A percentile compares a stretch with the other conserved stretches of the same genome.
phyloP scores from a whole-genome alignment of 35 echinoderm and acorn worm genomes.

The Strongylocentrotus purpuratus region DNA sequence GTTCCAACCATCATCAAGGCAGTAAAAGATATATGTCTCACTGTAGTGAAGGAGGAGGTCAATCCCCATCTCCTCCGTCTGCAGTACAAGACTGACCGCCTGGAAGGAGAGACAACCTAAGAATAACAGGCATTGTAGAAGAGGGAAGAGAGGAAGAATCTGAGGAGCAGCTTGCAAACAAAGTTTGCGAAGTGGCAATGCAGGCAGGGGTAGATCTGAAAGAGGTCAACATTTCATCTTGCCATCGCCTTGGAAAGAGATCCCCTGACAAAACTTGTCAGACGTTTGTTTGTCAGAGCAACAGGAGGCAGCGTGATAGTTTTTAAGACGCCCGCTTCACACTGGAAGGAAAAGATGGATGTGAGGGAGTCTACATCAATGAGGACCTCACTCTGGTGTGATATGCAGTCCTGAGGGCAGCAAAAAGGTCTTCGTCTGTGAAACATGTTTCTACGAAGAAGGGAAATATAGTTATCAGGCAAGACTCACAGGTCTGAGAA shows the following conservation, averaged over 20 bases:
- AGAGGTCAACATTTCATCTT: neutral
- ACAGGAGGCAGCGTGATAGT: neutral
- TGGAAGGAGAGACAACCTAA: neutral
- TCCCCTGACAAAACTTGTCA: neutral
- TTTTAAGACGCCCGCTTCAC: neutral
- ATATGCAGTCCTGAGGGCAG: neutral
- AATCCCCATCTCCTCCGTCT: conserved; percentile 22
- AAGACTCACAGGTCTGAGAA: neutral
- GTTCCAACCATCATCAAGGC: neutral
- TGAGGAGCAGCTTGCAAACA: neutral
- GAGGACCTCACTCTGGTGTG: conserved; percentile 14
- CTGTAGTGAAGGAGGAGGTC: neutral
- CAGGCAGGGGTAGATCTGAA: neutral
- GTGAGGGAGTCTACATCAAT: conserved; percentile 10
- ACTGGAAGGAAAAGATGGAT: neutral
- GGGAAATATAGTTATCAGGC: neutral
- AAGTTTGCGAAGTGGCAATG: neutral
- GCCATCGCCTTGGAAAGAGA: neutral
- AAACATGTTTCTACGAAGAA: neutral
- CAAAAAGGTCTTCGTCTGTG: neutral
- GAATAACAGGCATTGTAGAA: neutral
- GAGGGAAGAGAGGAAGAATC: neutral
- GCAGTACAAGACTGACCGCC: neutral
- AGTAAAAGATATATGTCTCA: neutral
- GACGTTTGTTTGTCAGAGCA: neutral